Evolutionary conservation across 2,888 invertebrate genomes (phyloP), one percentile per base, ranked within the genome.

Genomic region (Pilophorus perplexus): DNA sequence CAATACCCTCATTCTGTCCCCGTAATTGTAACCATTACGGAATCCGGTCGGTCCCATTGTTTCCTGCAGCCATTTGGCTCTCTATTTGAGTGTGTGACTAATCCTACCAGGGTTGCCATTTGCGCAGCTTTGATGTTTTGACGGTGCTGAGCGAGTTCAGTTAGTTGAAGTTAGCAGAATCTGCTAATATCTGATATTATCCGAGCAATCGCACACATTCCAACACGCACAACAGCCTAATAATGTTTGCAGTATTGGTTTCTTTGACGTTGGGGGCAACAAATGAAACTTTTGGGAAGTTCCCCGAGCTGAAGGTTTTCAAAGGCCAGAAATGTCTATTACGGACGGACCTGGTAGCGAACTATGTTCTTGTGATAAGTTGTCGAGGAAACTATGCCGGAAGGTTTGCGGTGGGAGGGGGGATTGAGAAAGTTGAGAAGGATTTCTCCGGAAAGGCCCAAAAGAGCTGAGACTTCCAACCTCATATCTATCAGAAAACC

Each of bases 381-480:
- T 27, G 50, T 25, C 52, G 28, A 52, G 28, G 52, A 25, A 28
- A 22, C 48, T 22, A 44, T 44, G 48, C 22, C 16, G 52, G 20
- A 28, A 14, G 18, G 28, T 3, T 16, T 18, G 6, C 10, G 28
- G 27, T 18, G 27, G 25, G 25, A 50, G 50, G 12, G 28, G 27
- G 25, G 52, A 52, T 52, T 52, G 52, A 25, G 52, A 52, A 52
- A 52, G 52, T 52, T 52, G 52, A 52, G 52, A 52, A 25, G 52
- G 52, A 52, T 28, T 52, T 52, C 52, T 14, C 16, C 23, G 27
- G 23, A 18, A 4, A 8, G 25, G 48, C 16, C 18, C 18, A 22
- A 2, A 25, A 10, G 23, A 25, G 25, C 22, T 52, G 33, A 33
- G 12, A 6, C 33, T 33, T 33, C 6, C 12, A 12, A n/a, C 52